phyloP scores from a whole-genome alignment of 2,888 invertebrate species.

The Tyria jacobaeae region DNA sequence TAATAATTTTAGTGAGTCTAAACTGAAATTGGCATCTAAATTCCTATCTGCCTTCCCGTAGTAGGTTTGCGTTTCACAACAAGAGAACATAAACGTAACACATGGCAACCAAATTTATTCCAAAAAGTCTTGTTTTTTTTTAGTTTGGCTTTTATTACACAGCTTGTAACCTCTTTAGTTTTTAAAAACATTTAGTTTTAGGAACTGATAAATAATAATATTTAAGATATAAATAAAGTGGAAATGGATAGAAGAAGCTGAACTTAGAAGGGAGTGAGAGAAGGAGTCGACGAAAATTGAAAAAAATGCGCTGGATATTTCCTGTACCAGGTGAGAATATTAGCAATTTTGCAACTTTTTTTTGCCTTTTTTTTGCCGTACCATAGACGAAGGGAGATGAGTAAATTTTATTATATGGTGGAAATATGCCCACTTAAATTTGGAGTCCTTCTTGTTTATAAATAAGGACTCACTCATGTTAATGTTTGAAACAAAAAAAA shows the following conservation, averaged over 20 bases:
- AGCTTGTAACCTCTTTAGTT: conserved; percentile 11
- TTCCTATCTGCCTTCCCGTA: too few species aligned
- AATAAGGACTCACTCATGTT: too few species aligned
- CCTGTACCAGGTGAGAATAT: conserved; percentile 78
- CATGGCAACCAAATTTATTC: neutral
- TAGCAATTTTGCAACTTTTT: neutral
- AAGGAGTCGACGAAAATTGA: conserved; percentile 50
- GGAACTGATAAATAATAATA: conserved; percentile 28
- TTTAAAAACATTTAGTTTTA: conserved; percentile 26
- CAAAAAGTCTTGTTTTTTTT: neutral
- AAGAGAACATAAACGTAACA: neutral
- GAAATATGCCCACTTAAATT: too few species aligned
- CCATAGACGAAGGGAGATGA: too few species aligned
- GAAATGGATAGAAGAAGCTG: conserved; percentile 48
- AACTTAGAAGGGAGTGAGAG: conserved; percentile 55
- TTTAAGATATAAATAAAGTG: conserved; percentile 34
- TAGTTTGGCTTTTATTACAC: neutral
- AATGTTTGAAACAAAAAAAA: too few species aligned
- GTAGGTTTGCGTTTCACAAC: neutral
- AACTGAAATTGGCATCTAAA: too few species aligned
- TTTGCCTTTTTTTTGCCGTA: neutral
- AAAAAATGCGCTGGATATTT: conserved; percentile 85
- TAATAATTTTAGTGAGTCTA: too few species aligned
- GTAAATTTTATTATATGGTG: too few species aligned
- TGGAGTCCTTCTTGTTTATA: too few species aligned